These are phyloP conservation scores for Yponomeuta evonymella DNA, from an alignment of 2,888 invertebrate species.

Conservation along the genomic window DNA sequence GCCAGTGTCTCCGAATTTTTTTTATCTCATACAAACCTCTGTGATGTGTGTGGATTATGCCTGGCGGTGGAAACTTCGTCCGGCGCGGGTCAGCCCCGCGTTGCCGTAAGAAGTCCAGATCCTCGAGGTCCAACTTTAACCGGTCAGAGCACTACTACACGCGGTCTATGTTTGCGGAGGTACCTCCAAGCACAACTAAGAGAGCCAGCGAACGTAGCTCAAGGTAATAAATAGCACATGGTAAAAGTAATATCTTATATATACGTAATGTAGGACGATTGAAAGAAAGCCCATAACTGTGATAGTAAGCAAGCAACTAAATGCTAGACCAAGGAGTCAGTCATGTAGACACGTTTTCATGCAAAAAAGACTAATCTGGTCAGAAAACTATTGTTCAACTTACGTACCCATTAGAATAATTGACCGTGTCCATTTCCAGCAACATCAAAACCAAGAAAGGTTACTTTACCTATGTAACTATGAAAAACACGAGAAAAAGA, in stretches of 20 bases:
- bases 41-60: constrained; percentile 48
- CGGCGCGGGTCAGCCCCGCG: constrained; percentile 34
- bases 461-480: neutral
- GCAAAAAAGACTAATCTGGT: neutral
- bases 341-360: neutral
- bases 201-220: neutral
- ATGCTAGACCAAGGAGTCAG: neutral
- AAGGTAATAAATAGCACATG: neutral
- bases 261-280: too few relatives aligned
- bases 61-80: constrained; percentile 49
- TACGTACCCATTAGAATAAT: neutral
- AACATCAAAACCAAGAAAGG: neutral
- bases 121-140: constrained; percentile 34
- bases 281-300: too few relatives aligned
- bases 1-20: neutral
- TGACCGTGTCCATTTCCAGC: neutral
- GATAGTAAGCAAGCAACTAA: too few relatives aligned
- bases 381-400: neutral
- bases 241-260: too few relatives aligned
- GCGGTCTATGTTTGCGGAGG: constrained; percentile 45
- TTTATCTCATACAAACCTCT: neutral
- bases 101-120: constrained; percentile 50
- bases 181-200: neutral
- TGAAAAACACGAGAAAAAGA: neutral
- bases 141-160: constrained; percentile 59